Percentiles rank a stretch among this genome's conserved stretches.
Evolutionary conservation across 1,140 invertebrate genomes (phyloP).

Genomic region (Aphelenchoides fujianensis): DNA sequence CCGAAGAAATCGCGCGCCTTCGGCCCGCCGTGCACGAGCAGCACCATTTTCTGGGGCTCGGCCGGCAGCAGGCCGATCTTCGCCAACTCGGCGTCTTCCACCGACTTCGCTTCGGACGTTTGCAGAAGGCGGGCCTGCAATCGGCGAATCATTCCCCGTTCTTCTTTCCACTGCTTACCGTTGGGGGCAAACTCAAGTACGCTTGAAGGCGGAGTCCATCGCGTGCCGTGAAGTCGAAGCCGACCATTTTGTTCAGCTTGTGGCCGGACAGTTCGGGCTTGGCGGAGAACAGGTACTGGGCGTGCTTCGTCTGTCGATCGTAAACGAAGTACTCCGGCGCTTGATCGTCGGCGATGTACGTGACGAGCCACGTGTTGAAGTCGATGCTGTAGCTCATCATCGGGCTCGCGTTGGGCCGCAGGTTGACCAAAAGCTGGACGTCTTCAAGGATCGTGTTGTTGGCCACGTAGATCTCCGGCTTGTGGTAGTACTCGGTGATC

Average conservation of each 20-base stretch:
- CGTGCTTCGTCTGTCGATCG: slow-evolving; percentile 45
- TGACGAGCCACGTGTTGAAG: slow-evolving; percentile 60
- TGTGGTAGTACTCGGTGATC: slow-evolving; percentile 57
- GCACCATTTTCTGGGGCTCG: slow-evolving; percentile 54
- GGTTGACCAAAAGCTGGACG: slow-evolving; percentile 43
- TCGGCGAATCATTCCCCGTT: background rate
- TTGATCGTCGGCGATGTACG: slow-evolving; percentile 58
- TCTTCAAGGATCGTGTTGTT: slow-evolving; percentile 50
- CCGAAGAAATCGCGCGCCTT: slow-evolving; percentile 59
- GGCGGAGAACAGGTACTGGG: slow-evolving; percentile 44
- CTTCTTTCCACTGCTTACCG: slow-evolving; percentile 16
- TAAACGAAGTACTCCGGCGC: slow-evolving; percentile 56
- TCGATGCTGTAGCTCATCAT: slow-evolving; percentile 51
- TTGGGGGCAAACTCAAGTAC: slow-evolving; percentile 56
- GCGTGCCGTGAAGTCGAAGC: slow-evolving; percentile 56
- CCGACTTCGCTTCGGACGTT: slow-evolving; percentile 33
- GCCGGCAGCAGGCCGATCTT: slow-evolving; percentile 50
- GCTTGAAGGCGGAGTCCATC: slow-evolving; percentile 56
- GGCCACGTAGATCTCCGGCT: slow-evolving; percentile 58
- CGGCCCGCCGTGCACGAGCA: slow-evolving; percentile 59
- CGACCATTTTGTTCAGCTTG: slow-evolving; percentile 54
- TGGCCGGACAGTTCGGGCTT: slow-evolving; percentile 45
- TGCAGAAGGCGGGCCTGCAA: slow-evolving; percentile 24
- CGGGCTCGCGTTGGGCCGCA: slow-evolving; percentile 50
- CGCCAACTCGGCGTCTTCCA: slow-evolving; percentile 44